phyloP scores from a whole-genome alignment of 2,888 invertebrate species.

The Euphydryas editha region DNA sequence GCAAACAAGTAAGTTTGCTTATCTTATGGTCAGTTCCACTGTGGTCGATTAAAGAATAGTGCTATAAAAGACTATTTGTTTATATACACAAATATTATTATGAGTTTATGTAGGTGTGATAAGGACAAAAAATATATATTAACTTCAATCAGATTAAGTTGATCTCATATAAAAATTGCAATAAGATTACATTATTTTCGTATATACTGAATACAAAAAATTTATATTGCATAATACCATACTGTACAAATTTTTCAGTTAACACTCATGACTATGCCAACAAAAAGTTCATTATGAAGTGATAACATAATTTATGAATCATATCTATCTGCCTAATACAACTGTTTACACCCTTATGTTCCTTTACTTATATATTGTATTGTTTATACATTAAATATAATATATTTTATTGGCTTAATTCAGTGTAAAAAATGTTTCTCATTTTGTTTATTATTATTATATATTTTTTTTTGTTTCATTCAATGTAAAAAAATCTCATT shows the following conservation, averaged over 20 bases:
- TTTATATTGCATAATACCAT: background rate
- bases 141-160: background rate
- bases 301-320: slow-evolving; percentile 21
- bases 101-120: background rate
- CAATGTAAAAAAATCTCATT: no score
- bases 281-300: background rate
- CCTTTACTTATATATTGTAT: background rate
- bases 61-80: slow-evolving; percentile 7
- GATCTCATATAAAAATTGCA: background rate
- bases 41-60: slow-evolving; percentile 11
- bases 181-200: background rate
- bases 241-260: background rate
- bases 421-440: no score
- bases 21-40: slow-evolving; percentile 36
- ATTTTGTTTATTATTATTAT: no score
- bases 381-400: no score
- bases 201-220: background rate
- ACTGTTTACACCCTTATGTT: background rate
- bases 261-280: background rate
- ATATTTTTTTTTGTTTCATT: no score
- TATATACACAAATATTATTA: background rate
- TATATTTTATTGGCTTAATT: no score
- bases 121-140: background rate
- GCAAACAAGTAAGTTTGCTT: slow-evolving; percentile 69
- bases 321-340: slow-evolving; percentile 3